phyloP scores from a whole-genome alignment of 2,113 vertebrate genomes.

The human region GRCh38 chr12:12097001-12097500 shows the following conservation, averaged over 20 bases:
- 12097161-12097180: background rate
- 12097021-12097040: no score
- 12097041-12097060: no score
- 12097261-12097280: background rate
- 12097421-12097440: conserved; percentile 8
- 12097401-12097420: background rate
- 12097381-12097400: background rate
- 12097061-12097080: no score
- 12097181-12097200: background rate
- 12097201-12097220: background rate
- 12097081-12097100: no score
- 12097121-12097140: no score
- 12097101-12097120: no score
- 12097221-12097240: background rate
- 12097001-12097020: no score
- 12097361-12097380: background rate
- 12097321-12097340: background rate
- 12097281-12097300: background rate
- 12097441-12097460: background rate
- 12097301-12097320: background rate
- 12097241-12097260: background rate
- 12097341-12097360: background rate
- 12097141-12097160: no score
- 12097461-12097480: background rate
- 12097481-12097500: background rate